phyloP scores from a whole-genome alignment of 1,140 invertebrate genomes.

The Metaphire vulgaris region DNA sequence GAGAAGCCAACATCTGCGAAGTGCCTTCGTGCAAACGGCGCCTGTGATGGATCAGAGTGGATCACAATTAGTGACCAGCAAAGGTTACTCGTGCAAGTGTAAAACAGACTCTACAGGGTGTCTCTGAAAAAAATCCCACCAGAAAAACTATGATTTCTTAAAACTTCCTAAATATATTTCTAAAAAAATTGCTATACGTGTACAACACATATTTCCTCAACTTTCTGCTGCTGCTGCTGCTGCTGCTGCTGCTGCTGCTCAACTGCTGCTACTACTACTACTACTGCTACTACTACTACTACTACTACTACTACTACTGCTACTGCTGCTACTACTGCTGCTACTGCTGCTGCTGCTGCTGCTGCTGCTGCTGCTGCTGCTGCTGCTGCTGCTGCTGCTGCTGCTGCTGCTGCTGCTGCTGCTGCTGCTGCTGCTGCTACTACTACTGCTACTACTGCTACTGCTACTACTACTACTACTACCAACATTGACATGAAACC shows the following conservation, averaged over 20 bases:
- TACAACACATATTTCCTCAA: too few relatives aligned
- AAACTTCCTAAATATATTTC: too few relatives aligned
- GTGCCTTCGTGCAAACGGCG: too few relatives aligned
- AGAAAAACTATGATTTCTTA: too few relatives aligned
- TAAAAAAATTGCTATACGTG: too few relatives aligned
- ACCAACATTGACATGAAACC: background rate
- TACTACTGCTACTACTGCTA: conserved; percentile 15
- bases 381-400: conserved; percentile 6
- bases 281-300: background rate
- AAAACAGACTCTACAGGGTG: too few relatives aligned
- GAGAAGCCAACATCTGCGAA: too few relatives aligned
- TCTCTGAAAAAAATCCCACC: too few relatives aligned
- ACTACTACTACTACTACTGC: conserved; percentile 8
- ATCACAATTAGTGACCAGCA: too few relatives aligned
- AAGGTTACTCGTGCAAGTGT: too few relatives aligned
- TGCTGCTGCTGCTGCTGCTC: background rate
- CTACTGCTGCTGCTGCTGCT: background rate
- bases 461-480: conserved; percentile 16
- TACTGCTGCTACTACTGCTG: conserved; percentile 10
- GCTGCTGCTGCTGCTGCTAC: conserved; percentile 9
- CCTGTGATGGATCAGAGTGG: too few relatives aligned
- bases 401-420: conserved; percentile 7
- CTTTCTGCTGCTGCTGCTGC: background rate
- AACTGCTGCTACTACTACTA: background rate
- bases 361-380: conserved; percentile 5